A percentile compares a stretch with the other conserved stretches of the same genome.
Conservation (phyloP, 2,888 invertebrate genomes). For the Drosophila mulleri region DNA sequence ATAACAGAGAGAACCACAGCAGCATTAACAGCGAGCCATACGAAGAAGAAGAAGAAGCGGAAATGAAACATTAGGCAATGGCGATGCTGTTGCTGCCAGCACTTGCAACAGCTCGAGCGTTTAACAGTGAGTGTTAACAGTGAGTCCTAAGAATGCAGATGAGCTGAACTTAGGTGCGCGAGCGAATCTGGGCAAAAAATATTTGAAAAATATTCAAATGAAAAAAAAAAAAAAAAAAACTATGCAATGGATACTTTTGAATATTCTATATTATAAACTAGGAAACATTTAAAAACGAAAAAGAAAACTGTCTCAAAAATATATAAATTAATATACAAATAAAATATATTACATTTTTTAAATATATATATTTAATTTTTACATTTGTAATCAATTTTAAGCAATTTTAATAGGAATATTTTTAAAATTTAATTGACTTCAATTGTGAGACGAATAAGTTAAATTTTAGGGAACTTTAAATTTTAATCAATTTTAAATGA, state of each 20-base stretch:
- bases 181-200: not conserved
- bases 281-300: no score
- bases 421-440: no score
- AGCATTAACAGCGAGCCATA: not conserved
- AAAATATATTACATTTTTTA: no score
- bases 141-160: conserved; percentile 29
- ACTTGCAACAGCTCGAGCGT: conserved; percentile 13
- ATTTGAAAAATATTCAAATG: not conserved
- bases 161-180: conserved; percentile 15
- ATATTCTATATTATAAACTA: no score
- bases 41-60: not conserved
- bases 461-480: no score
- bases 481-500: no score
- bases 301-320: no score
- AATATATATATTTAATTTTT: no score
- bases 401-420: no score
- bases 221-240: conserved; percentile 4
- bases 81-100: not conserved
- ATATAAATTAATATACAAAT: no score
- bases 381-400: no score
- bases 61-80: not conserved
- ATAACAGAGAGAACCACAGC: not conserved
- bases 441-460: no score
- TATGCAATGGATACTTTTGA: not conserved
- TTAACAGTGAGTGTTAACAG: conserved; percentile 9